A percentile compares a stretch with the other conserved stretches of the same genome.
Evolutionary conservation across 1,140 invertebrate species (phyloP).

Genomic region (Drosophila trapezifrons): DNA sequence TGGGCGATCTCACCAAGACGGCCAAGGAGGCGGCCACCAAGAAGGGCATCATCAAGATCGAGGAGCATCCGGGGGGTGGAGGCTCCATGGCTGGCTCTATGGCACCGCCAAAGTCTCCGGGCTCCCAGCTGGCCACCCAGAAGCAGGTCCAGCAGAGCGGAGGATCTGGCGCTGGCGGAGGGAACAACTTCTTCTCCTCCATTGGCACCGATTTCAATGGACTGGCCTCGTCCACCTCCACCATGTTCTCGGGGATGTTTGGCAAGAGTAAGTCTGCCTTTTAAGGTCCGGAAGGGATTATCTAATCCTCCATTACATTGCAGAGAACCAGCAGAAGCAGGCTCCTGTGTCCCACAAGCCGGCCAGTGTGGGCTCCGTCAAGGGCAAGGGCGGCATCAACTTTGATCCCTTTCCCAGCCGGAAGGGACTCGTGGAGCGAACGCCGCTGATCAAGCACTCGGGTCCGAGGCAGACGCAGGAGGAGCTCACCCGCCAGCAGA

Average conservation of each 20-base stretch:
- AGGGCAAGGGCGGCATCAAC: conserved; percentile 86
- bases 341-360: conserved; percentile 64
- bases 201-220: conserved; percentile 95
- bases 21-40: conserved; percentile 94
- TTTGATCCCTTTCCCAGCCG: conserved; percentile 93
- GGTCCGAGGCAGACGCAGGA: conserved; percentile 87
- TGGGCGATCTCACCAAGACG: conserved; percentile 95
- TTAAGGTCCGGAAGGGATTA: too few species aligned
- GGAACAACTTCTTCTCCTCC: conserved; percentile 94
- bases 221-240: conserved; percentile 94
- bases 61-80: conserved; percentile 43
- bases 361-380: conserved; percentile 75
- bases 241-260: conserved; percentile 96
- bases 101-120: conserved; percentile 34
- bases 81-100: conserved; percentile 20
- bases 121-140: conserved; percentile 84
- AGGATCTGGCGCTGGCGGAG: conserved; percentile 82
- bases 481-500: conserved; percentile 88
- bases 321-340: conserved; percentile 76
- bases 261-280: conserved; percentile 85
- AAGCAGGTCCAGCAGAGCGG: conserved; percentile 83
- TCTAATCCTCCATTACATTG: too few species aligned
- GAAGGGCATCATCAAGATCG: conserved; percentile 91
- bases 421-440: conserved; percentile 94
- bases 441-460: conserved; percentile 94